phyloP scores from a whole-genome alignment of 2,888 invertebrate species.

The Alloplasta piceator region DNA sequence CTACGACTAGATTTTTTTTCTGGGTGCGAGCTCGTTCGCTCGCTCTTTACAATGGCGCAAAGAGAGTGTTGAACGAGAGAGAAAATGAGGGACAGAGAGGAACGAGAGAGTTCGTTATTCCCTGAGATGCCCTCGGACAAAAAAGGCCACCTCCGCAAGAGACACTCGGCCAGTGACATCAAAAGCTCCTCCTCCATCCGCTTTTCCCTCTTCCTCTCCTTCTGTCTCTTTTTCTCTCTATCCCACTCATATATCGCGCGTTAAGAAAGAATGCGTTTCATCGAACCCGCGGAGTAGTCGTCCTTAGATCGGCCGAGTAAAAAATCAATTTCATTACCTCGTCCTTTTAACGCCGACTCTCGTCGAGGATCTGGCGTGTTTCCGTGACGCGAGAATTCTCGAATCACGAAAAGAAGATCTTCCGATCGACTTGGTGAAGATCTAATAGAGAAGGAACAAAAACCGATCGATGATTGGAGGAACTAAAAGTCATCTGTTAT shows the following conservation, averaged over 20 bases:
- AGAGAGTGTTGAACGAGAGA: slow-evolving; percentile 18
- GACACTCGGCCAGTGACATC: slow-evolving; percentile 57
- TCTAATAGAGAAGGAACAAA: too few relatives aligned
- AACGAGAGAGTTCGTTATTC: slow-evolving; percentile 78
- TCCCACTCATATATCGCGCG: slow-evolving; percentile 55
- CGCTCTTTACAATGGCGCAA: slow-evolving; percentile 32
- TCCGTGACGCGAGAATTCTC: too few relatives aligned
- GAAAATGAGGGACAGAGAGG: slow-evolving; percentile 31
- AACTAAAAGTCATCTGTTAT: too few relatives aligned
- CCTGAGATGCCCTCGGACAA: slow-evolving; percentile 73
- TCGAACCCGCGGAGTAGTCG: slow-evolving; percentile 84
- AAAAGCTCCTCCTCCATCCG: slow-evolving; percentile 25
- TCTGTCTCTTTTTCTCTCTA: slow-evolving; percentile 42
- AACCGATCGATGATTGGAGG: too few relatives aligned
- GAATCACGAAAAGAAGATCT: too few relatives aligned
- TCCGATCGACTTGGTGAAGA: too few relatives aligned
- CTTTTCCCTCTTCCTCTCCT: background rate
- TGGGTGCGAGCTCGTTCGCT: too few relatives aligned
- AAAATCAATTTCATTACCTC: slow-evolving; percentile 84
- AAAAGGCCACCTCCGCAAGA: slow-evolving; percentile 58
- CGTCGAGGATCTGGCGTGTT: slow-evolving; percentile 65
- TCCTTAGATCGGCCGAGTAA: slow-evolving; percentile 85
- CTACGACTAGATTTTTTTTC: too few relatives aligned
- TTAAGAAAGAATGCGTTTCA: slow-evolving; percentile 78
- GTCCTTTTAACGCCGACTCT: slow-evolving; percentile 69